Conservation (phyloP, 2,797 vertebrate species). For the Prionace glauca region DNA sequence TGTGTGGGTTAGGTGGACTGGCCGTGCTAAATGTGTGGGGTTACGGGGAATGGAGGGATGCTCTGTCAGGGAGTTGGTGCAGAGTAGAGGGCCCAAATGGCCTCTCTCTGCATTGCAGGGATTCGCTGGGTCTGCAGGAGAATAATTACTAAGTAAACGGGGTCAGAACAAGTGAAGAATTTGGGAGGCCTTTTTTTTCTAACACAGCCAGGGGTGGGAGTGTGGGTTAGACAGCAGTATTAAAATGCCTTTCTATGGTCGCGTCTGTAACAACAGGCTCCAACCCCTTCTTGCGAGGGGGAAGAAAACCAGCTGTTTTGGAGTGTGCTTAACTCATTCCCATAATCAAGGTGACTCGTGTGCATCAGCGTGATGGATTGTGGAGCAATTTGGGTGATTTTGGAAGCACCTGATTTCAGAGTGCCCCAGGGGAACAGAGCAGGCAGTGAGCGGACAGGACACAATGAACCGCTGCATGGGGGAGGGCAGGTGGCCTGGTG, state of each 20-base stretch:
- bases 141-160: neutral
- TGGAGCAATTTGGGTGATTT: neutral
- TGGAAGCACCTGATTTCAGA: neutral
- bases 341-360: conserved; percentile 18
- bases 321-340: neutral
- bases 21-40: too few relatives aligned
- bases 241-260: neutral
- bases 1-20: too few relatives aligned
- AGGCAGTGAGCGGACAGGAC: neutral
- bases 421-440: neutral
- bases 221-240: neutral
- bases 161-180: neutral
- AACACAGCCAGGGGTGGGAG: neutral
- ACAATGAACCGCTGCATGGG: too few relatives aligned
- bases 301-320: neutral
- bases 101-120: too few relatives aligned
- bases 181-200: neutral
- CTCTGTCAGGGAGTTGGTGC: too few relatives aligned
- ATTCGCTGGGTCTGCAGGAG: too few relatives aligned
- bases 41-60: too few relatives aligned
- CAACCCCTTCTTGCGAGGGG: neutral
- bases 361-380: neutral
- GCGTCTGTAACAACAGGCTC: neutral
- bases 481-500: too few relatives aligned
- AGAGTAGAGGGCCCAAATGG: too few relatives aligned